Conservation (phyloP, 2,113 vertebrate species). For the Channa maculata region DNA sequence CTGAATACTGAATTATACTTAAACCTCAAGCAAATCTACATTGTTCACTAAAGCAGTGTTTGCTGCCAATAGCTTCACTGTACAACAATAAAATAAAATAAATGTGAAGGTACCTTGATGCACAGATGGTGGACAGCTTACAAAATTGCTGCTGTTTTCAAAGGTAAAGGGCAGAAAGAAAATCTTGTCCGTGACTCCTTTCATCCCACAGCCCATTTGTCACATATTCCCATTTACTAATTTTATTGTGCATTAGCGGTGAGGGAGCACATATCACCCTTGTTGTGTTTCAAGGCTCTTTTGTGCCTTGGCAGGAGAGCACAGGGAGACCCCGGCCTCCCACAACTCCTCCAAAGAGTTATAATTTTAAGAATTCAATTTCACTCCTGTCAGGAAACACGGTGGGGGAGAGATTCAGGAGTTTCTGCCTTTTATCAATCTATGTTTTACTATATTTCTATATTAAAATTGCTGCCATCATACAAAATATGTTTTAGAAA, state of each 20-base stretch:
- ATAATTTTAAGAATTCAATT: constrained; percentile 54
- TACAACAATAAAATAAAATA: too few species aligned
- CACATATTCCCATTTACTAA: constrained; percentile 19
- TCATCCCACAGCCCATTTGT: constrained; percentile 25
- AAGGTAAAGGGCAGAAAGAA: constrained; percentile 29
- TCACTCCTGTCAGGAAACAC: constrained; percentile 54
- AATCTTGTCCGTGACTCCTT: constrained; percentile 20
- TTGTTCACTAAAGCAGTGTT: constrained; percentile 13
- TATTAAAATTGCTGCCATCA: neutral
- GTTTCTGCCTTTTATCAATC: neutral
- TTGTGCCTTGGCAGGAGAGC: constrained; percentile 2
- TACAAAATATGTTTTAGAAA: neutral
- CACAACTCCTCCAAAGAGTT: constrained; percentile 27
- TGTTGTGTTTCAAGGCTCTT: constrained; percentile 23
- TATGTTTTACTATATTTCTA: neutral
- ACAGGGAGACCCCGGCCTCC: neutral
- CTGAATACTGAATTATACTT: constrained; percentile 13
- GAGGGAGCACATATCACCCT: constrained; percentile 23
- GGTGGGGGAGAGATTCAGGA: constrained; percentile 19
- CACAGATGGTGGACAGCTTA: constrained; percentile 33
- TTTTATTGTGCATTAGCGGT: constrained; percentile 13
- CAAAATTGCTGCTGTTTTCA: constrained; percentile 31
- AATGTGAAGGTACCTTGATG: constrained; percentile 40
- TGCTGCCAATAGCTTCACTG: constrained; percentile 8
- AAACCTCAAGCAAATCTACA: constrained; percentile 5